These are phyloP conservation scores for Andrena cerasifolii DNA, from an alignment of 1,140 invertebrate genomes.

Conservation along the genomic window DNA sequence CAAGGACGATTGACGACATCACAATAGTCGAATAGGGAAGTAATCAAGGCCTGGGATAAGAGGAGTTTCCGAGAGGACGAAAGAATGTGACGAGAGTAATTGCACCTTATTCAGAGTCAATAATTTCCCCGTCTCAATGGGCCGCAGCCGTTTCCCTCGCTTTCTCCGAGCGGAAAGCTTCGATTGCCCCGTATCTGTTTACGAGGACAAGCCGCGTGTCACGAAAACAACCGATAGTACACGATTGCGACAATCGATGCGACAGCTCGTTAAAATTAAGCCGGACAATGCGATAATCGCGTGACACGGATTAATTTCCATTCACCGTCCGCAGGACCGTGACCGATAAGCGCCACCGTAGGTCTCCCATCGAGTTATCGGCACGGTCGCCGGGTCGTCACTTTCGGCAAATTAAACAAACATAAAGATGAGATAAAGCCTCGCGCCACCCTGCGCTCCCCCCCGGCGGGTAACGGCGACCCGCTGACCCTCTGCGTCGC, in stretches of 20 bases:
- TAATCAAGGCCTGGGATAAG: too few species aligned
- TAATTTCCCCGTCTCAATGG: too few species aligned
- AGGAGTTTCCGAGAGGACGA: too few species aligned
- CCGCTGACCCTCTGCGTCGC: constrained; percentile 1
- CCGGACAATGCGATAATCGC: background rate
- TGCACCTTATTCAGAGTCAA: too few species aligned
- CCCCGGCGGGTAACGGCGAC: constrained; percentile 12
- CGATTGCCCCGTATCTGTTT: constrained; percentile 26
- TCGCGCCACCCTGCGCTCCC: background rate
- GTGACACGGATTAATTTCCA: constrained; percentile 35
- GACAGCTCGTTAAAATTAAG: constrained; percentile 21
- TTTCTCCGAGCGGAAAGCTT: background rate
- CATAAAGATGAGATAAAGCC: constrained; percentile 55
- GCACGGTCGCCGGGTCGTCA: background rate
- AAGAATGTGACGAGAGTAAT: too few species aligned
- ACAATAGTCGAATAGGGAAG: too few species aligned
- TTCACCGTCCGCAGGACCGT: background rate
- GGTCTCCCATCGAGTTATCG: background rate
- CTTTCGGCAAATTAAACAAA: constrained; percentile 60
- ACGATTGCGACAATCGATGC: constrained; percentile 22
- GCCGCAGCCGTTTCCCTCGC: too few species aligned
- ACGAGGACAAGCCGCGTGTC: background rate
- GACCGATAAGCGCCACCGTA: background rate
- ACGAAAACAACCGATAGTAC: background rate
- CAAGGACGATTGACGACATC: too few species aligned